Base-by-base conservation (phyloP, 1,140 invertebrate genomes). In the Drosophila jambulina region DNA sequence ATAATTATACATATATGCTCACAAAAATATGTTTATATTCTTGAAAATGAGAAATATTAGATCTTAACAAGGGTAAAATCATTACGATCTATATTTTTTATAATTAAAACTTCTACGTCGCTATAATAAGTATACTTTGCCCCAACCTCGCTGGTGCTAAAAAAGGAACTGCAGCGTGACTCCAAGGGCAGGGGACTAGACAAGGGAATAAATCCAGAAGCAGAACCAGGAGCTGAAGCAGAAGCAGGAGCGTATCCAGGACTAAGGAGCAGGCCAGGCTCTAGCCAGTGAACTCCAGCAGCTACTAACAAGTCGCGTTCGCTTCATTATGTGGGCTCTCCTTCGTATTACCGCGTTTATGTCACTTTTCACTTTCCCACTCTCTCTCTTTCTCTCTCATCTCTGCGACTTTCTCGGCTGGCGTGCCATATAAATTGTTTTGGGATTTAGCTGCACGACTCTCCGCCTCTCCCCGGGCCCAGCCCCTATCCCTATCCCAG, bases 401-500 rank as follows among this genome's bases (percentile, higher is more conserved):
- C 36, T 51, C 21, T 17, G 34, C 34, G 59, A 40, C 61, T 58
- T 56, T 64, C 27, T 51, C 25, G 45, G 40, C 49, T 72, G 70
- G 58, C 65, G 70, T 82, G 82, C 69, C 83, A 77, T 82, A 87
- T 80, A 86, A 87, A 86, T 86, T 87, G 83, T 88, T 87, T 88
- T 80, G 84, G 80, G 84, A 87, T 88, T 87, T 88, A 78, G 80
- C 68, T 67, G 76, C 72, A 87, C 64, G 71, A 68, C 79, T 82
- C 70, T 42, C 40, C 40, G 19, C 23, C 42, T 29, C 48, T 32
- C 12, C 19, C 17, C 42, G 15, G 29, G 9, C 21, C 43, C 15
- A 23, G 34, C 40, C 17, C 29, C 42, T 6, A 25, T 43, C 7
- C 36, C 42, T 10, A 25, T 43, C 15, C 36, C 45, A 8, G 27